These are phyloP conservation scores for Odocoileus hemionus DNA, from an alignment of 2,113 vertebrate genomes.

Conservation along the genomic window DNA sequence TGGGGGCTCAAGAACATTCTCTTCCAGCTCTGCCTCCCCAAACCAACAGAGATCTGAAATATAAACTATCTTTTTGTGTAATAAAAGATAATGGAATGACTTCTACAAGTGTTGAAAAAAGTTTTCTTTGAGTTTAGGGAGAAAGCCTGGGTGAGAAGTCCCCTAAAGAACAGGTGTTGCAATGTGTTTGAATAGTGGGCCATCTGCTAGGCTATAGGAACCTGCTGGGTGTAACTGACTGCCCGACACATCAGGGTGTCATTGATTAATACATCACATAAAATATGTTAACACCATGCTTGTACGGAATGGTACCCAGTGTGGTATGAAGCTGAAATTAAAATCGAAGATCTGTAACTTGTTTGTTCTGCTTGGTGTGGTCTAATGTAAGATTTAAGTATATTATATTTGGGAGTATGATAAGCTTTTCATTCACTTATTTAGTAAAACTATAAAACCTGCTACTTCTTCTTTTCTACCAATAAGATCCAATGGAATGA, in stretches of 20 bases:
- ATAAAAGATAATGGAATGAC: not conserved
- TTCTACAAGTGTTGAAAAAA: not conserved
- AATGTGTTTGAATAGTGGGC: not conserved
- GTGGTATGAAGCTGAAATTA: not conserved
- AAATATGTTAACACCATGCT: not conserved
- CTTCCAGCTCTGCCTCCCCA: not conserved
- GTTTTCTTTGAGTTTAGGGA: not conserved
- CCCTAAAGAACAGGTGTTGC: slow-evolving; percentile 22
- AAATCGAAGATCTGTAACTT: not conserved
- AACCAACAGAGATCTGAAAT: not conserved
- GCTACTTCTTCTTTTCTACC: not conserved
- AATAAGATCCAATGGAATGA: not conserved
- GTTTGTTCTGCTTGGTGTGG: not conserved
- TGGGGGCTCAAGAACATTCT: not conserved
- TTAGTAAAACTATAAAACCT: not conserved
- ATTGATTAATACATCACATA: slow-evolving; percentile 24
- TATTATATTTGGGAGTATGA: not conserved
- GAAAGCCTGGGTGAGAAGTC: not conserved
- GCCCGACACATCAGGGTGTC: slow-evolving; percentile 2
- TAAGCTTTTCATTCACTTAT: not conserved
- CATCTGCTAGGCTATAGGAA: slow-evolving; percentile 35
- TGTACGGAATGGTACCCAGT: not conserved
- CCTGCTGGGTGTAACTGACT: slow-evolving; percentile 24
- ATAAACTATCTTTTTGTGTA: not conserved
- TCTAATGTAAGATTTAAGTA: not conserved